Evolutionary conservation across 2,797 vertebrate genomes (phyloP), one percentile per base, ranked within the genome.

Genomic region (Cynopterus sphinx): DNA sequence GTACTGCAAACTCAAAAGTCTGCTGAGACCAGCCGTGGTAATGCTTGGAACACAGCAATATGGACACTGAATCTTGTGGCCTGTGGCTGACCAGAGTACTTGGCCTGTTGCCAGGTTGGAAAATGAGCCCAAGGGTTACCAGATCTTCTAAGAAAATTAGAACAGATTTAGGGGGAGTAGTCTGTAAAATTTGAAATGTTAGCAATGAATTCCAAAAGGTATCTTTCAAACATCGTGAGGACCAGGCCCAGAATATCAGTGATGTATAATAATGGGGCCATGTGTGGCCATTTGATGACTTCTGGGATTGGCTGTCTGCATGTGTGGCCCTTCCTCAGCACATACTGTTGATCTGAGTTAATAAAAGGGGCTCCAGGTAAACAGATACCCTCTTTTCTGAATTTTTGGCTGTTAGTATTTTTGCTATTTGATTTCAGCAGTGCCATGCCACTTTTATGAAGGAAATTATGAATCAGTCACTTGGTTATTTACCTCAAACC

Each of bases 131-230:
- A 63, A 6, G 31, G 41, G 13, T 94, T 87, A 73, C n/a, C 55
- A 73, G 28, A 68, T 82, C 21, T 83, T 78, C 79, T 33, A 78
- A 65, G 41, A 83, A 86, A 81, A 94, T 68, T 43, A 41, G 74
- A 92, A 43, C 63, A 67, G 26, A 83, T 59, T 67, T 78, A 13
- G 24, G 36, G 21, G 26, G 61, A 87, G 57, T 78, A 79, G 90
- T 89, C 65, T 96, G 74, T 93, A 39, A 81, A 82, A 26, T 84
- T 95, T 83, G 74, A 87, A 90, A 81, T 75, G 73, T 68, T 92
- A 85, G 19, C n/a, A 87, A 91, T 3, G 65, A 91, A 84, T 90
- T 92, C 5, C 55, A 83, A 94, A 94, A 67, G 24, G n/a, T 33
- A 5, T 19, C 83, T 94, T 90, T 87, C 19, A 81, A 89, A 87